Evolutionary conservation across 2,888 invertebrate genomes (phyloP), one percentile per base, ranked within the genome.

Genomic region (Cartodere bifasciata): DNA sequence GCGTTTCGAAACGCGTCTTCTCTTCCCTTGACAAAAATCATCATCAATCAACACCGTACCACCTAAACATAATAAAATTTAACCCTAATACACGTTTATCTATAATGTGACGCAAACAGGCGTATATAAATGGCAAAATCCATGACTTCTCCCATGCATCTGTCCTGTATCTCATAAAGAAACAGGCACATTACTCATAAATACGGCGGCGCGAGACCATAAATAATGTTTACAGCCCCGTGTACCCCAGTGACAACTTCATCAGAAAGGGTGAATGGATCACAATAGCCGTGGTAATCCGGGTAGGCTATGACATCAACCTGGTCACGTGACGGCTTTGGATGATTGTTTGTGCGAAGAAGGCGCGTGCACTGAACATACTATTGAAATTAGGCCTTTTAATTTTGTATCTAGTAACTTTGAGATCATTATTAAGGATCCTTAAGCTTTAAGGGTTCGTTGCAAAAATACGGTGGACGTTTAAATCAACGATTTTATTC

Each of bases 261-360:
- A 52, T 53, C 49, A 38, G 45, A 49, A 53, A 50, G 49, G 50
- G 53, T 48, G 49, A 40, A 39, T 31, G 30, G 26, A 28, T 43
- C 42, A 50, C 49, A 53, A 50, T 46, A 39, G 47, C 45, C 45
- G 40, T 39, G 43, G 39, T 50, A 53, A 52, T 52, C 50, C 51
- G 37, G 40, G 43, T 40, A 48, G 46, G 47, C 48, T 46, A 43
- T 43, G 45, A 46, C 48, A 44, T 45, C 42, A 39, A 40, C 43
- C 41, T 35, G 34, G 48, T 46, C 53, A 51, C 53, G 53, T 52
- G 53, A 46, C 53, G 38, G 46, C 48, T 48, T 42, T 49, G 39
- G 35, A 38, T 39, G 41, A 40, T 43, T 43, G 41, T 41, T 45
- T 43, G 28, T 37, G 34, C 28, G 22, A 25, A 28, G 12, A 30